Evolutionary conservation across 2,797 vertebrate genomes (phyloP).

Genomic region (Sarcophilus harrisii): DNA sequence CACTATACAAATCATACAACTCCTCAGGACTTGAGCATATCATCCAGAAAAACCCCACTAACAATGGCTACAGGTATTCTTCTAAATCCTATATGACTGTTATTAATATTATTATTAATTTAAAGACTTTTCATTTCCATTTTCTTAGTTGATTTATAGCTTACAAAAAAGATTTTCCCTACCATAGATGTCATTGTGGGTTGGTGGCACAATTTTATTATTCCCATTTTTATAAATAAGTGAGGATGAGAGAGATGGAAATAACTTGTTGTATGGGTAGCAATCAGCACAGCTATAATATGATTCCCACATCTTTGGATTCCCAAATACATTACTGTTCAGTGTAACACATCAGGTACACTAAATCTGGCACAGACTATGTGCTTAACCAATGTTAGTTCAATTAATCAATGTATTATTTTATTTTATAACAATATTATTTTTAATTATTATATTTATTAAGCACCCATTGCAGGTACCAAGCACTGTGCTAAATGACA

Average conservation of each 20-base stretch:
- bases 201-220: background rate
- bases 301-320: background rate
- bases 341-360: background rate
- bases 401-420: background rate
- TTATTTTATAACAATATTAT: no score
- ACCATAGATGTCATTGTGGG: background rate
- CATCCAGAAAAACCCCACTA: background rate
- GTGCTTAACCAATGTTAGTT: background rate
- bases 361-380: background rate
- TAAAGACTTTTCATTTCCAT: background rate
- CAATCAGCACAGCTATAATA: background rate
- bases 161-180: background rate
- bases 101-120: background rate
- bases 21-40: background rate
- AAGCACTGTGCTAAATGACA: background rate
- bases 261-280: background rate
- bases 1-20: background rate
- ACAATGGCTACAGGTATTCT: background rate
- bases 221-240: background rate
- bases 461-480: background rate
- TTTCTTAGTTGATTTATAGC: background rate
- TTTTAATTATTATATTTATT: background rate
- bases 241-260: background rate
- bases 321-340: background rate
- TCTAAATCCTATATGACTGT: background rate